Evolutionary conservation across 1,140 invertebrate species (phyloP).

Genomic region (Camponotus vicinus): DNA sequence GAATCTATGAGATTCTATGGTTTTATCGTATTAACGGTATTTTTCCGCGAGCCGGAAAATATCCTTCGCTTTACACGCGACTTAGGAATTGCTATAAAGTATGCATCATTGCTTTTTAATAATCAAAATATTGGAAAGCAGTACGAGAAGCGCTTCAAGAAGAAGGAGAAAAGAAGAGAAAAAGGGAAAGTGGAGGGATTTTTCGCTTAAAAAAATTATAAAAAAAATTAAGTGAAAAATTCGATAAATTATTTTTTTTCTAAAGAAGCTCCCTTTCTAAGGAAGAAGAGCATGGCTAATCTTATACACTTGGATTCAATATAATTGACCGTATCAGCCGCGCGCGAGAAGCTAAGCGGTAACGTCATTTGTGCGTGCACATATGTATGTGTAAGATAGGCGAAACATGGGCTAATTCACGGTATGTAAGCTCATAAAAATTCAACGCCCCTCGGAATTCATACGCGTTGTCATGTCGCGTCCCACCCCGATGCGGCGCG

Average conservation of each 20-base stretch:
- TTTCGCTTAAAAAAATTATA: not conserved
- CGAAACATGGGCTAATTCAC: conserved; percentile 74
- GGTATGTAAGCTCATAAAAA: conserved; percentile 78
- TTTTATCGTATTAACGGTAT: conserved; percentile 40
- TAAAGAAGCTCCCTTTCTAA: not conserved
- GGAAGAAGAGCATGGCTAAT: no score
- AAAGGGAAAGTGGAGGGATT: not conserved
- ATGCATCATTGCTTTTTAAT: not conserved
- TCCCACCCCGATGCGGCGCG: conserved; percentile 48
- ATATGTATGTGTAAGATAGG: not conserved
- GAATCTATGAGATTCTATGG: conserved; percentile 44
- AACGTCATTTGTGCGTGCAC: not conserved
- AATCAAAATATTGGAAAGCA: not conserved
- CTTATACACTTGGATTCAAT: not conserved
- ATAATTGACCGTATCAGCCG: not conserved
- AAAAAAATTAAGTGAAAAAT: not conserved
- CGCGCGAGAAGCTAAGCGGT: not conserved
- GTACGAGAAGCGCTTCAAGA: not conserved
- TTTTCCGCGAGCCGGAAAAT: conserved; percentile 3
- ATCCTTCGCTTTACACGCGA: not conserved
- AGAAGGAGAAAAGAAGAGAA: no score
- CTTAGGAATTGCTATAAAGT: conserved; percentile 18
- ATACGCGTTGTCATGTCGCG: conserved; percentile 75
- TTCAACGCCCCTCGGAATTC: conserved; percentile 78
- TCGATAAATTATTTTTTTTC: conserved; percentile 13